A percentile compares a stretch with the other conserved stretches of the same genome.
Conservation (phyloP, 2,113 vertebrate genomes). For the Lamprologus lemairii region DNA sequence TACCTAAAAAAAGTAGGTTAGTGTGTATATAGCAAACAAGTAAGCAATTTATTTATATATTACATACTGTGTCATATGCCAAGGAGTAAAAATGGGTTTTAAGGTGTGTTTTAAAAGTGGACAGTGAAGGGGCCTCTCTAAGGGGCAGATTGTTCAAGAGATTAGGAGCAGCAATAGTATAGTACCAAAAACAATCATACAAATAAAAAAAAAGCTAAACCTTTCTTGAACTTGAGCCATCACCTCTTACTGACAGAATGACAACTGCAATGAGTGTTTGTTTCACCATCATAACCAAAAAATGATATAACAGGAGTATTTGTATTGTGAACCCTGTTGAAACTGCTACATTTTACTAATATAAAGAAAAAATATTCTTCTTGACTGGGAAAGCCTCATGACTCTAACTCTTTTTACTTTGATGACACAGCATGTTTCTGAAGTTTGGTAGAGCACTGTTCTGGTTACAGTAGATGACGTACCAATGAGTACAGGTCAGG, state of each 20-base stretch:
- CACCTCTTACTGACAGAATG: not conserved
- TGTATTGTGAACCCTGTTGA: not conserved
- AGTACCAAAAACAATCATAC: not conserved
- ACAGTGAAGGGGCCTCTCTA: not conserved
- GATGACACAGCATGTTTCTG: not conserved
- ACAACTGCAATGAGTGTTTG: not conserved
- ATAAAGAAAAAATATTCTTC: not conserved
- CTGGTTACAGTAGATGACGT: rapidly evolving
- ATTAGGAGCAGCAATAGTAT: not conserved
- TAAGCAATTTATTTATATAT: not conserved
- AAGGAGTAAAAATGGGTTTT: not conserved
- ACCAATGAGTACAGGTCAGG: not conserved
- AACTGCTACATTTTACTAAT: not conserved
- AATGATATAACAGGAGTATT: not conserved
- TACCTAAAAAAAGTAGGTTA: not conserved
- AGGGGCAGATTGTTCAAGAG: not conserved
- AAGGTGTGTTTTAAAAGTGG: not conserved
- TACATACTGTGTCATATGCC: not conserved
- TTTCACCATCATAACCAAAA: not conserved
- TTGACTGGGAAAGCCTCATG: not conserved
- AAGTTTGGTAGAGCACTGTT: not conserved
- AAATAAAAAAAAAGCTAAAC: not conserved
- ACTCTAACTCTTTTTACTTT: not conserved
- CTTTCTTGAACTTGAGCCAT: not conserved
- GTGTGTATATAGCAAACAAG: not conserved